A percentile compares a stretch with the other conserved stretches of the same genome.
Conservation (phyloP, 2,797 vertebrate species). For the Enteromius mattozi region DNA sequence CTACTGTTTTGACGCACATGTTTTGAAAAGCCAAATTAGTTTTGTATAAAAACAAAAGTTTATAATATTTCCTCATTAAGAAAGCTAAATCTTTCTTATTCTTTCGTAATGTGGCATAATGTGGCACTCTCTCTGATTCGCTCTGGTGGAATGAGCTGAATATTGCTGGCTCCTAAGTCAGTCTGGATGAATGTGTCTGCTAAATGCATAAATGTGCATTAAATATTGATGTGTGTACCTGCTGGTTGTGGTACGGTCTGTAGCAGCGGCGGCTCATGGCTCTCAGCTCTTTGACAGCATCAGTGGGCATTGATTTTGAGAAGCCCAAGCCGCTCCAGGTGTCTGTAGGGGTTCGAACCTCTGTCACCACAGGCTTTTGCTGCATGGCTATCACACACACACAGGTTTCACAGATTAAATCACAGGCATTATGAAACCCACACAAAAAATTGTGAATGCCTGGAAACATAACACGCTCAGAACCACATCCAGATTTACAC, state of each 20-base stretch:
- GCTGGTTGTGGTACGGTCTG: constrained; percentile 77
- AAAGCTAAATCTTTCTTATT: too few species aligned
- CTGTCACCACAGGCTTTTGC: constrained; percentile 81
- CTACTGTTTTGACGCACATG: not conserved
- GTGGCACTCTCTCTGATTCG: not conserved
- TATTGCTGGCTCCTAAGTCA: not conserved
- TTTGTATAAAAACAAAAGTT: too few species aligned
- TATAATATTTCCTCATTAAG: not conserved
- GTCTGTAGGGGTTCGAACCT: constrained; percentile 83
- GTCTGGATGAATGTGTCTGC: not conserved
- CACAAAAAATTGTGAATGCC: not conserved
- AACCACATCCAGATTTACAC: constrained; percentile 28
- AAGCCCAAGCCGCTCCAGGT: constrained; percentile 87
- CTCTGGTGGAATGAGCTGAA: not conserved
- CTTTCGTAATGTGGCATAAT: not conserved
- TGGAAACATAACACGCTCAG: constrained; percentile 6
- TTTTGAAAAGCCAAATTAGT: not conserved
- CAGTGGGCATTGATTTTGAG: constrained; percentile 85
- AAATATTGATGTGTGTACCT: constrained; percentile 26
- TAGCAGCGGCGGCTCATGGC: constrained; percentile 79
- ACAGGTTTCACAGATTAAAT: constrained; percentile 27
- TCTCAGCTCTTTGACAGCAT: constrained; percentile 81
- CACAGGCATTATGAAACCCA: not conserved
- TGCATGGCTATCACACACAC: constrained; percentile 77
- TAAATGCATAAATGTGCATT: not conserved